phyloP scores from a whole-genome alignment of 2,113 vertebrate species.

The Dipodomys merriami region DNA sequence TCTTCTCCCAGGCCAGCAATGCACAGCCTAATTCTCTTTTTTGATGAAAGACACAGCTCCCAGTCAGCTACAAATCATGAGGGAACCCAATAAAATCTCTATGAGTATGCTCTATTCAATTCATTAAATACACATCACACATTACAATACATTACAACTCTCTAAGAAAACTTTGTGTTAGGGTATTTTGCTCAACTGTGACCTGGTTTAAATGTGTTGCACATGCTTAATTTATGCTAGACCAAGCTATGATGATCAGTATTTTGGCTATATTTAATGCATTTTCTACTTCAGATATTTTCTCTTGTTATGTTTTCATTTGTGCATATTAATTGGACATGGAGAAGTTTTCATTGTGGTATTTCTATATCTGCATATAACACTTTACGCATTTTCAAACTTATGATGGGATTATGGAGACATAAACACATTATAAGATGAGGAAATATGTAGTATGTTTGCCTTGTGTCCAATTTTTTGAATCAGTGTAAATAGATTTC shows the following conservation, averaged over 20 bases:
- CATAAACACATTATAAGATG: not conserved
- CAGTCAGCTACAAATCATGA: not conserved
- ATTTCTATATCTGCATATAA: too few relatives aligned
- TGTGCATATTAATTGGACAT: too few relatives aligned
- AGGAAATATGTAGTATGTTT: not conserved
- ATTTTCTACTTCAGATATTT: not conserved
- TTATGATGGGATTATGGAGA: not conserved
- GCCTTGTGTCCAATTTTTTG: not conserved
- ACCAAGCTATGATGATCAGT: not conserved
- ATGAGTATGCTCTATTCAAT: not conserved
- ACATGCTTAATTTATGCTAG: not conserved
- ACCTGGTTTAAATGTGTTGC: not conserved
- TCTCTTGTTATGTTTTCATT: too few relatives aligned
- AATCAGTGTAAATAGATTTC: not conserved
- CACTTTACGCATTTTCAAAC: not conserved
- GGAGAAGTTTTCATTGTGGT: too few relatives aligned
- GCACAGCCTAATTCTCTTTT: not conserved
- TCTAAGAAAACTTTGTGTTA: not conserved
- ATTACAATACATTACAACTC: too few relatives aligned
- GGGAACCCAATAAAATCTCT: not conserved
- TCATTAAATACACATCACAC: too few relatives aligned
- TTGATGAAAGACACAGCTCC: not conserved
- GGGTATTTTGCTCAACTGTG: not conserved
- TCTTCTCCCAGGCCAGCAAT: not conserved
- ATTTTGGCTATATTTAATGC: too few relatives aligned